A percentile compares a stretch with the other conserved stretches of the same genome.
These are phyloP conservation scores for Ametastegia equiseti DNA, from an alignment of 2,888 invertebrate species.

Conservation along the genomic window DNA sequence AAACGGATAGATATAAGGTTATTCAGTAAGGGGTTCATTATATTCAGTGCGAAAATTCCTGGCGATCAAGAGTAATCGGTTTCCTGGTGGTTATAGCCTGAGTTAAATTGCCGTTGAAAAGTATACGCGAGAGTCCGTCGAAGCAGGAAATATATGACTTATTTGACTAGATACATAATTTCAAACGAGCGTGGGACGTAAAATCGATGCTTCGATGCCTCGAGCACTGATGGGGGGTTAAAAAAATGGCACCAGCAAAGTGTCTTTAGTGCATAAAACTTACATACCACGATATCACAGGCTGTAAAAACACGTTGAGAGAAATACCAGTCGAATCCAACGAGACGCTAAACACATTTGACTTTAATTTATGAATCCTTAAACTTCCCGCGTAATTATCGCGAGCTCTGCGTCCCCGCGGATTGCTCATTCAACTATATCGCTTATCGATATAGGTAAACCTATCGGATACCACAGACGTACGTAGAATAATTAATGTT, in stretches of 20 bases:
- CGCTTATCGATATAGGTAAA: neutral
- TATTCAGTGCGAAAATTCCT: neutral
- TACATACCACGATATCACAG: neutral
- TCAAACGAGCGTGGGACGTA: neutral
- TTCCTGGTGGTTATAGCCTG: slow-evolving; percentile 30
- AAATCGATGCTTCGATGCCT: neutral
- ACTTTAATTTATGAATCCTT: slow-evolving; percentile 6
- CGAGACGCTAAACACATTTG: neutral
- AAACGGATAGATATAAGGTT: too few relatives aligned
- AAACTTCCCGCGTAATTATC: neutral
- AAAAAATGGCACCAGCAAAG: neutral
- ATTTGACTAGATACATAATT: neutral
- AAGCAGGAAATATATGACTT: slow-evolving; percentile 34
- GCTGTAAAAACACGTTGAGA: neutral
- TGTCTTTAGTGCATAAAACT: too few relatives aligned
- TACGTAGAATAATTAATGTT: neutral
- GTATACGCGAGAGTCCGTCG: neutral
- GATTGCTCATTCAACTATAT: neutral
- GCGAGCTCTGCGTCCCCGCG: neutral
- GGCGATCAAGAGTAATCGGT: neutral
- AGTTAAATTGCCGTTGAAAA: slow-evolving; percentile 32
- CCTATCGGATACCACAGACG: too few relatives aligned
- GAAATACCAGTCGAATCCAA: neutral
- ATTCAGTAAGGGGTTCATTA: neutral
- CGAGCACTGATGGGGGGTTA: neutral